phyloP scores from a whole-genome alignment of 2,888 invertebrate species.

The Strigamia transsilvanica region DNA sequence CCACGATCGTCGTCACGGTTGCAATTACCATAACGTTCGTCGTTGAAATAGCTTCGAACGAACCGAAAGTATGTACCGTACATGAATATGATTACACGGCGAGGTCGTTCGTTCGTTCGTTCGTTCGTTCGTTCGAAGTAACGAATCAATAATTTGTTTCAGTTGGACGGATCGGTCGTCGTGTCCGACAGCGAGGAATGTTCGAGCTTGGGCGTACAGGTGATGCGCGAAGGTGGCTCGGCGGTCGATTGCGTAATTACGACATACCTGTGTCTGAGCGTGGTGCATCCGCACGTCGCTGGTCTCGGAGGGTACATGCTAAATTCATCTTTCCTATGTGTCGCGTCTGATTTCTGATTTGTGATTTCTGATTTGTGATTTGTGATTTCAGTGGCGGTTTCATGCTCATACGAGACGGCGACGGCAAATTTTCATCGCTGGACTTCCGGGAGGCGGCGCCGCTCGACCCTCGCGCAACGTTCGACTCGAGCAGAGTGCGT shows the following conservation, averaged over 20 bases:
- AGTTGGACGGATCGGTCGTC: conserved; percentile 68
- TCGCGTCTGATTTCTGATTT: no score
- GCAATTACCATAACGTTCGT: conserved; percentile 14
- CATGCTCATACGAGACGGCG: conserved; percentile 77
- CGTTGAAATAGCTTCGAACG: not conserved
- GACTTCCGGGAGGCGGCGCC: conserved; percentile 68
- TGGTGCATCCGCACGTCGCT: conserved; percentile 76
- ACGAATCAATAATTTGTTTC: not conserved
- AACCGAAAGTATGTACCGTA: not conserved
- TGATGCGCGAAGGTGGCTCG: conserved; percentile 76
- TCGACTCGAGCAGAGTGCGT: not conserved
- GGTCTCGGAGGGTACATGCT: conserved; percentile 78
- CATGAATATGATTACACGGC: not conserved
- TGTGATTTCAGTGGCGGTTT: conserved; percentile 73
- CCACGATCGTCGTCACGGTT: conserved; percentile 1
- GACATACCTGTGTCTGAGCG: conserved; percentile 77
- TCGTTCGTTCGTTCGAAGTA: not conserved
- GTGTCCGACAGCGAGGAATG: conserved; percentile 76
- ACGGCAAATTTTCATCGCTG: conserved; percentile 68
- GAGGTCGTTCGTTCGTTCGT: no score
- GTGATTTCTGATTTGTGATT: conserved; percentile 52
- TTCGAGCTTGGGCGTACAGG: conserved; percentile 74
- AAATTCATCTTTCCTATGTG: not conserved
- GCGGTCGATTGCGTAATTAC: conserved; percentile 81
- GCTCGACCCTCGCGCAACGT: conserved; percentile 15